Evolutionary conservation across 1,140 invertebrate species (phyloP).

Genomic region (Geopemphigus sp.): DNA sequence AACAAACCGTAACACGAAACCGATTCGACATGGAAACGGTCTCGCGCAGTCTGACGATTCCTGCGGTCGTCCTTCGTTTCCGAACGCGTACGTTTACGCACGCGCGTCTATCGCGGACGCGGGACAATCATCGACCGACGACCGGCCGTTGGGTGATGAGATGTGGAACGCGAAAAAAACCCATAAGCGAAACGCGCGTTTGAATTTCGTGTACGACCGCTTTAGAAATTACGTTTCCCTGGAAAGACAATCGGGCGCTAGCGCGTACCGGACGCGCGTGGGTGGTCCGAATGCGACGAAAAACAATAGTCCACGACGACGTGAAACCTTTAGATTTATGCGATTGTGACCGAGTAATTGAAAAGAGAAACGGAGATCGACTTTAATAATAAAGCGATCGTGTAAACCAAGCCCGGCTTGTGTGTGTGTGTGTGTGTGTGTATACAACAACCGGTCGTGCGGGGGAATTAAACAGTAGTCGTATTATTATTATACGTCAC

Average conservation of each 20-base stretch:
- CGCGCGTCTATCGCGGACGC: too few species aligned
- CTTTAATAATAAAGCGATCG: conserved; percentile 48
- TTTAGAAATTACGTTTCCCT: not conserved
- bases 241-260: conserved; percentile 29
- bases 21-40: conserved; percentile 41
- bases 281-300: conserved; percentile 37
- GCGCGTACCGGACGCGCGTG: conserved; percentile 17
- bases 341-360: not conserved
- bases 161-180: too few species aligned
- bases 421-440: too few species aligned
- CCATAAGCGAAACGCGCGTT: not conserved
- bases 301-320: conserved; percentile 47
- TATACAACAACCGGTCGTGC: conserved; percentile 27
- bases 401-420: not conserved
- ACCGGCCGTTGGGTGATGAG: too few species aligned
- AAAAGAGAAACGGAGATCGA: not conserved
- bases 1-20: conserved; percentile 46
- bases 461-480: conserved; percentile 5
- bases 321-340: conserved; percentile 30
- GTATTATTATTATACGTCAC: not conserved
- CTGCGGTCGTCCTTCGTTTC: not conserved
- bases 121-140: too few species aligned
- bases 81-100: not conserved
- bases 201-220: not conserved
- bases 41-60: not conserved